Evolutionary conservation across 1,140 invertebrate genomes (phyloP).

Genomic region (Drosophila lini): DNA sequence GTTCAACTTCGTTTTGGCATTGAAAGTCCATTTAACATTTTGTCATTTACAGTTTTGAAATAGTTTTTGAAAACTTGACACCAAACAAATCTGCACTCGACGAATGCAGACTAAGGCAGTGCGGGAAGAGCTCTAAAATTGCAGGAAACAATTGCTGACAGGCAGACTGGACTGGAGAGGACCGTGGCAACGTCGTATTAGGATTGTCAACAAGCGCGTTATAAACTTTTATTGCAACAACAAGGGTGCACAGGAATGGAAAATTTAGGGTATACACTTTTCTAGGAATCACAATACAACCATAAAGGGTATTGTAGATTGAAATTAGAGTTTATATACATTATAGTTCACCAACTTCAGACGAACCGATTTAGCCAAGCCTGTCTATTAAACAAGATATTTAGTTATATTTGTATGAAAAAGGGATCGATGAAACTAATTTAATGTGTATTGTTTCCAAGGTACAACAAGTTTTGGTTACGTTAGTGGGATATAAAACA

Average conservation of each 20-base stretch:
- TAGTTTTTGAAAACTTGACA: slow-evolving; percentile 83
- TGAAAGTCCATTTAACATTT: slow-evolving; percentile 84
- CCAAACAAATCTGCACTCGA: slow-evolving; percentile 64
- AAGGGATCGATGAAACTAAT: background rate
- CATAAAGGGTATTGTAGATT: background rate
- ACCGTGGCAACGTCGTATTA: slow-evolving; percentile 61
- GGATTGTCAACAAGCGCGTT: slow-evolving; percentile 80
- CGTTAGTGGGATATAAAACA: too few relatives aligned
- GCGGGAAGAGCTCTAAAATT: slow-evolving; percentile 63
- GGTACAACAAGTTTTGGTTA: background rate
- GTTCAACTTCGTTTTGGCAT: slow-evolving; percentile 63
- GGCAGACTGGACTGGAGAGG: slow-evolving; percentile 30
- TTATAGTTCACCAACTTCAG: too few relatives aligned
- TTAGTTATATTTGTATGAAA: too few relatives aligned
- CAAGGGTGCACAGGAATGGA: slow-evolving; percentile 17
- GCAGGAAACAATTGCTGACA: slow-evolving; percentile 77
- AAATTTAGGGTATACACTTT: background rate
- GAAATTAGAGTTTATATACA: too few relatives aligned
- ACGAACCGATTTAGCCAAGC: too few relatives aligned
- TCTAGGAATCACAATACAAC: background rate
- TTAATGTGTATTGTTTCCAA: background rate
- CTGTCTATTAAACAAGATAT: too few relatives aligned
- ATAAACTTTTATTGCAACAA: slow-evolving; percentile 79
- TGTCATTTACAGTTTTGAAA: slow-evolving; percentile 84
- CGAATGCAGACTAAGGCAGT: slow-evolving; percentile 6